These are phyloP conservation scores for Dryocosmus kuriphilus DNA, from an alignment of 2,888 invertebrate genomes.

Conservation along the genomic window DNA sequence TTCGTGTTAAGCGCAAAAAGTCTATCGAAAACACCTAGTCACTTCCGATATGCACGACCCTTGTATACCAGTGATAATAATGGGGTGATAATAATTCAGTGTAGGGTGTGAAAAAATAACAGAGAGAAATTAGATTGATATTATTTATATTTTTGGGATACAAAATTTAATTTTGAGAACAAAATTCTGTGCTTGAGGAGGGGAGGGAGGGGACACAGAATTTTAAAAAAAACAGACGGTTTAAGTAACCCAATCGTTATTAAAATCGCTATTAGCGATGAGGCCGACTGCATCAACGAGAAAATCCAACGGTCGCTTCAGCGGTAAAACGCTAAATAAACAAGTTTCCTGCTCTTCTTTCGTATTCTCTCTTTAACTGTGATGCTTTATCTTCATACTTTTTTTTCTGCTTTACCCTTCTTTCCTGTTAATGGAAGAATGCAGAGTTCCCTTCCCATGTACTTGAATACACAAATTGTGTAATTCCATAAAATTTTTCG, in stretches of 20 bases:
- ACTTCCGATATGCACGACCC: too few relatives aligned
- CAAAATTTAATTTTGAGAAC: background rate
- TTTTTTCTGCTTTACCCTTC: background rate
- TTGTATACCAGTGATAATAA: too few relatives aligned
- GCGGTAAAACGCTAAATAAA: conserved; percentile 68
- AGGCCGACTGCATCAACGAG: conserved; percentile 62
- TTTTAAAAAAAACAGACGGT: conserved; percentile 64
- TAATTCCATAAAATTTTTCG: too few relatives aligned
- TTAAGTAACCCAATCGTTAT: conserved; percentile 60
- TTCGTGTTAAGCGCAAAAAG: too few relatives aligned
- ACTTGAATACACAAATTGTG: background rate
- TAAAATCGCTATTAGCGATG: conserved; percentile 66
- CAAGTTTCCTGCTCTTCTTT: conserved; percentile 56
- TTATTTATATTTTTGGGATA: background rate
- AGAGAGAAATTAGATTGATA: background rate
- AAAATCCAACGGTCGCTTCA: conserved; percentile 63
- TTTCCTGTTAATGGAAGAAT: conserved; percentile 3
- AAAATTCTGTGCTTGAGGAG: background rate
- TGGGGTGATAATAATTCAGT: too few relatives aligned
- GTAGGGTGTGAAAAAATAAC: background rate
- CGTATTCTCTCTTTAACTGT: conserved; percentile 6
- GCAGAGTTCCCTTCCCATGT: background rate
- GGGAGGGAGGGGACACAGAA: background rate
- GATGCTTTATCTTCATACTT: conserved; percentile 3
- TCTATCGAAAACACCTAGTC: too few relatives aligned